Evolutionary conservation across 2,797 vertebrate genomes (phyloP), one percentile per base, ranked within the genome.

Genomic region (Anas capensis): DNA sequence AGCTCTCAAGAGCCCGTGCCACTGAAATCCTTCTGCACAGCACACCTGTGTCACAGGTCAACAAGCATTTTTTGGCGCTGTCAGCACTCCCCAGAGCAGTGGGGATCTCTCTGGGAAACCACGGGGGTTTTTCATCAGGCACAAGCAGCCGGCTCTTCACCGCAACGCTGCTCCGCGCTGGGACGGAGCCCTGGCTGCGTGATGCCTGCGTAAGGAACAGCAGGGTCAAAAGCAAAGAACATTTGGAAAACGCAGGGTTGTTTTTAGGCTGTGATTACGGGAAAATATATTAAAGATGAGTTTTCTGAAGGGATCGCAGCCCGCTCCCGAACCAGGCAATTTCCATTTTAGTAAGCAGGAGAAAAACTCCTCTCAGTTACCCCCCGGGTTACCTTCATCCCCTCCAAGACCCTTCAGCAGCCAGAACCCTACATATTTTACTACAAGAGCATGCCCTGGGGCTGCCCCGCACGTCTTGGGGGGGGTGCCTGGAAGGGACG

Each of bases 211-310:
- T 27, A 66, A 90, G 91, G 90, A 92, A 90, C 42, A 84, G 40
- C 70, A 68, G 70, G 66, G 70, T 88, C 66, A 94, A 96, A 92
- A 76, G 1, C 38, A 80, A 88, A 84, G 72, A 93, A 83, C n/a
- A 21, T 84, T 95, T 90, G 64, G 58, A 73, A 92, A 94, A 79
- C 0, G 0, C 40, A 18, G 75, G 40, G 60, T 92, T 95, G 77
- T 86, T 88, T 91, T 93, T 68, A 86, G 78, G 49, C 53, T 40
- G 31, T 54, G 49, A 86, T 82, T 95, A 76, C 70, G 65, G 27
- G 71, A 96, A 96, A 91, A 83, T 83, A 92, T 34, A 90, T 75
- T 92, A 86, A 86, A 93, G 73, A 93, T 90, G 14, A 92, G 58
- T 82, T 90, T 92, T 86, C 66, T 72, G 54, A 81, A 89, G 57